Base-by-base conservation (phyloP, 2,113 vertebrate genomes). In the Thinocorus orbignyianus region DNA sequence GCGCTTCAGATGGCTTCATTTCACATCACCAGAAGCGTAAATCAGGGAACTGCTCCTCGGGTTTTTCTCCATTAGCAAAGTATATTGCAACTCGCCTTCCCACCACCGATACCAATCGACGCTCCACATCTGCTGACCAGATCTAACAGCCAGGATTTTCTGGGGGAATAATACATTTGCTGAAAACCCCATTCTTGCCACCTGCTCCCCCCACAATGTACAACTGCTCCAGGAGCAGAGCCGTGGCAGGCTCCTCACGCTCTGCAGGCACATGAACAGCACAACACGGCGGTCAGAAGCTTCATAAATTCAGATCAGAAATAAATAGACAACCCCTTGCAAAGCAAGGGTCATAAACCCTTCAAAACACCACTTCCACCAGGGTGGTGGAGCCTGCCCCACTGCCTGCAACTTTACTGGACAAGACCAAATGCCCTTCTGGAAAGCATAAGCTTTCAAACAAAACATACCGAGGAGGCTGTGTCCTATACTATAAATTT, bases 121-220 rank as follows among this genome's bases (percentile, higher is more conserved):
- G 37, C 77, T 37, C 88, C 93, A 61, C 92, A 95, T 96, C 95
- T 96, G 95, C 96, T 89, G 88, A 84, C 92, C 88, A 93, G 88
- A 78, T 49, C 93, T 37, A 88, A 76, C 65, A 89, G 92, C 28
- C 86, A 96, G 70, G 80, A 78, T 89, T 69, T 94, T 94, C 80
- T 9, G 0, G 57, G 57, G 84, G 30, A 88, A 79, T 91, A 92
- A 94, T 58, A 92, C 44, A 84, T 42, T 86, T 2, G 4, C 82
- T 11, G 7, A 94, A 86, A 96, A 81, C 90, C 86, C 73, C 80
- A 60, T 49, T 92, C 76, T 86, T 72, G 88, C 88, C 93, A 90
- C 95, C 95, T 93, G 92, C 93, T 94, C 88, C 86, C 81, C 92
- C 31, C 57, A 30, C 51, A 10, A 78, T 65, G 12, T 0, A 0